These are phyloP conservation scores for Lissonota sp. DNA, from an alignment of 2,888 invertebrate species.

Conservation along the genomic window DNA sequence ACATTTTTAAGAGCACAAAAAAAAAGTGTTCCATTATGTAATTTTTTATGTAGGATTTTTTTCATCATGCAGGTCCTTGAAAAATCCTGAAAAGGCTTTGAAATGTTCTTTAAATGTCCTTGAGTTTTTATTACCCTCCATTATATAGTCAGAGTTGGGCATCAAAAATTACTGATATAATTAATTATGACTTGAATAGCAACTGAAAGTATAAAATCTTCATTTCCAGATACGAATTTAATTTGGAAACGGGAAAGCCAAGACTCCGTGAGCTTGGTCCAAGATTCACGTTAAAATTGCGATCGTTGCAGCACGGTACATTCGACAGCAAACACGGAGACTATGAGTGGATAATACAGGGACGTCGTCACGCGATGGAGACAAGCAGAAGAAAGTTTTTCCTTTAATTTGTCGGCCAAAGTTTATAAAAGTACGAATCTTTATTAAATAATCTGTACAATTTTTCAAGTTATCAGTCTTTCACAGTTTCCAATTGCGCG, in stretches of 20 bases:
- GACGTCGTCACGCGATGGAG: constrained; percentile 97
- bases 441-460: constrained; percentile 25
- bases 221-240: constrained; percentile 92
- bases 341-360: constrained; percentile 97
- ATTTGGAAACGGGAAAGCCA: constrained; percentile 89
- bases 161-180: too few relatives aligned
- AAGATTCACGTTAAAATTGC: constrained; percentile 96
- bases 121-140: too few relatives aligned
- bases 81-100: too few relatives aligned
- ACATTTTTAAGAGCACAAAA: too few relatives aligned
- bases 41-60: too few relatives aligned
- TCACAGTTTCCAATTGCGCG: not conserved
- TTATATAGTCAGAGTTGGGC: too few relatives aligned
- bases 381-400: constrained; percentile 96
- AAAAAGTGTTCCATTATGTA: too few relatives aligned
- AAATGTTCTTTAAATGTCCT: too few relatives aligned
- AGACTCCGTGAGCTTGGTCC: constrained; percentile 97
- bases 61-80: too few relatives aligned
- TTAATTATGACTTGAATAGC: too few relatives aligned
- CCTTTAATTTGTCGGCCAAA: constrained; percentile 86
- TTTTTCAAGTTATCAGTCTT: constrained; percentile 36
- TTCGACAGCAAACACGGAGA: constrained; percentile 99
- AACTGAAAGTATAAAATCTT: constrained; percentile 44
- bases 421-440: constrained; percentile 10
- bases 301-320: constrained; percentile 97